phyloP scores from a whole-genome alignment of 2,797 vertebrate species.

The Neostethus bicornis region DNA sequence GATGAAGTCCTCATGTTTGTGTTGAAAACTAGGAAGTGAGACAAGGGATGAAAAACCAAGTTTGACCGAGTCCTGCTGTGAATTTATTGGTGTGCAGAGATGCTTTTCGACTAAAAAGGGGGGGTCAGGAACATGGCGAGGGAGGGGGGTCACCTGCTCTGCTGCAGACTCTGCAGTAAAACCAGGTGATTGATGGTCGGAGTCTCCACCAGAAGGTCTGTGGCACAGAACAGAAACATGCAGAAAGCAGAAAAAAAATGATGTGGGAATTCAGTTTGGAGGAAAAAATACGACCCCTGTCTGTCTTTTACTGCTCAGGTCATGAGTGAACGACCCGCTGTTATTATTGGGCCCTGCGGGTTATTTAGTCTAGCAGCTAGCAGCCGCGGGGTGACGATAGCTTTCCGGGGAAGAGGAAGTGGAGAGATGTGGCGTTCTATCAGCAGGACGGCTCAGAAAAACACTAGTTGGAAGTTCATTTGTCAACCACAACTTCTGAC shows the following conservation, averaged over 20 bases:
- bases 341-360: constrained; percentile 51
- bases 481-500: constrained; percentile 9
- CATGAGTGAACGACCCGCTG: constrained; percentile 38
- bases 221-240: constrained; percentile 54
- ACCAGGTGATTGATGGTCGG: constrained; percentile 54
- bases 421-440: constrained; percentile 34
- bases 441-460: constrained; percentile 23
- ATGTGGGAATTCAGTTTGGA: constrained; percentile 50
- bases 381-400: constrained; percentile 48
- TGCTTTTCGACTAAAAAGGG: constrained; percentile 18
- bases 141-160: constrained; percentile 55
- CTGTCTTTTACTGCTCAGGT: constrained; percentile 44
- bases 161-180: constrained; percentile 37
- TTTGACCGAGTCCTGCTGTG: constrained; percentile 38
- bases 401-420: constrained; percentile 42
- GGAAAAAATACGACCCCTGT: constrained; percentile 51
- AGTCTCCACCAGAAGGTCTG: constrained; percentile 47
- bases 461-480: constrained; percentile 28
- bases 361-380: constrained; percentile 47
- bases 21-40: constrained; percentile 44
- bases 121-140: constrained; percentile 19
- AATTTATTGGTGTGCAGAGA: constrained; percentile 38
- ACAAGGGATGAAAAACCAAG: constrained; percentile 27
- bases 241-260: constrained; percentile 45
- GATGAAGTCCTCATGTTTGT: constrained; percentile 1